Evolutionary conservation across 2,797 vertebrate species (phyloP).

Genomic region (Etheostoma perlongum): DNA sequence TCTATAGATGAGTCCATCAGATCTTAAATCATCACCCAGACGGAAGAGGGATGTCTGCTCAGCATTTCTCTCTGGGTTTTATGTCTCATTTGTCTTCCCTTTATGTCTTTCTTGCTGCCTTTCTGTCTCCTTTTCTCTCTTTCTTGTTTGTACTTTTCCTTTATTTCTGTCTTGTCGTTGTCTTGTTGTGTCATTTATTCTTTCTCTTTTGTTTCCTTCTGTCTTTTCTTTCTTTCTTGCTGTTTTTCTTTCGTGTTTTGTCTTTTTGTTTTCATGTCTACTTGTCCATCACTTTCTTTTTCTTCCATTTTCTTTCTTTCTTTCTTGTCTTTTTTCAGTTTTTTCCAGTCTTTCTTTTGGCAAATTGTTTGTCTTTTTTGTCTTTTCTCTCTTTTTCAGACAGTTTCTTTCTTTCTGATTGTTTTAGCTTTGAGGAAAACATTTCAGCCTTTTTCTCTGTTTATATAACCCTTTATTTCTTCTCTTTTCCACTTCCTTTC

Average conservation of each 20-base stretch:
- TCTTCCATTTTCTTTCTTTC: no score
- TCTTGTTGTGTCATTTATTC: neutral
- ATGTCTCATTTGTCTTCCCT: no score
- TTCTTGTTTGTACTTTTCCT: no score
- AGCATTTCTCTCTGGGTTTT: neutral
- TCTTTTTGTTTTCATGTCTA: neutral
- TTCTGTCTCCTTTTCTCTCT: neutral
- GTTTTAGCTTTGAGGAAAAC: neutral
- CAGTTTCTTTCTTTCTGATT: neutral
- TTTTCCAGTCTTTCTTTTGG: no score
- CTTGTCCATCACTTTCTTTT: no score
- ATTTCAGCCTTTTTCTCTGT: neutral
- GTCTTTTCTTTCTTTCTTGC: neutral
- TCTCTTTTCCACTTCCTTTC: neutral
- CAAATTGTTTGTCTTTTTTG: no score
- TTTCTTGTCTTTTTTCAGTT: neutral
- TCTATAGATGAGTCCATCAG: constrained; percentile 43
- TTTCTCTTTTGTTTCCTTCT: neutral
- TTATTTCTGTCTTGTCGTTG: neutral
- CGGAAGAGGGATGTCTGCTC: neutral
- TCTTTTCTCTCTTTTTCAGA: no score
- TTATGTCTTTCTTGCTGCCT: neutral
- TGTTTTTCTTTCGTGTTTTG: neutral
- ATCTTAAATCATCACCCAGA: constrained; percentile 10
- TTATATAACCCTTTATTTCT: neutral